A percentile compares a stretch with the other conserved stretches of the same genome.
phyloP scores from a whole-genome alignment of 2,113 vertebrate species.

The Macquaria ambigua region DNA sequence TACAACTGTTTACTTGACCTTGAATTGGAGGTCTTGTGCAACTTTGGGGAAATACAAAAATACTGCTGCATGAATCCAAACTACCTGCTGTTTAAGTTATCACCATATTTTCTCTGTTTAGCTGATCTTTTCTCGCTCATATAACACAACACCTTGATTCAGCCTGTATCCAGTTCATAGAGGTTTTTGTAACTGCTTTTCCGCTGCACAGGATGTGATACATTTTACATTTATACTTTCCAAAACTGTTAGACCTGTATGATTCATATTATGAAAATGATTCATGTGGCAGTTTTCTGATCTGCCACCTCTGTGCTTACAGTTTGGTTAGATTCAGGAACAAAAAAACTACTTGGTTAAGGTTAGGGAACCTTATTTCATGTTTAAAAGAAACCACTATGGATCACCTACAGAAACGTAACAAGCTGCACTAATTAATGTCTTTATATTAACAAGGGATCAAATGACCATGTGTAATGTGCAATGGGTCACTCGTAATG shows the following conservation, averaged over 20 bases:
- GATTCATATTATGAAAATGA: not conserved
- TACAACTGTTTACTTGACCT: slow-evolving; percentile 33
- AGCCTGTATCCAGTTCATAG: not conserved
- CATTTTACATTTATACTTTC: not conserved
- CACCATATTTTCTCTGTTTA: not conserved
- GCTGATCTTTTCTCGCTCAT: not conserved
- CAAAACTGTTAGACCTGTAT: not conserved
- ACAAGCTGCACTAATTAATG: not conserved
- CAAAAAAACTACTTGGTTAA: not conserved
- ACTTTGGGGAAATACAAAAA: slow-evolving; percentile 19
- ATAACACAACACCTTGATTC: not conserved
- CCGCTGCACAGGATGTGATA: not conserved
- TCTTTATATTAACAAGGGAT: no score
- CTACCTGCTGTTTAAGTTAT: not conserved
- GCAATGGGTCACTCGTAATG: not conserved
- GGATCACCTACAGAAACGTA: not conserved
- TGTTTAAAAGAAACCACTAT: not conserved
- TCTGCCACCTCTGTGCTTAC: not conserved
- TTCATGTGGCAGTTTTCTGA: not conserved
- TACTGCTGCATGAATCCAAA: not conserved
- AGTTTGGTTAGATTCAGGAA: not conserved
- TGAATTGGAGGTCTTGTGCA: slow-evolving; percentile 22
- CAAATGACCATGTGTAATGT: not conserved
- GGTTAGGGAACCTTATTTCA: not conserved
- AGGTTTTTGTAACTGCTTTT: not conserved